Evolutionary conservation across 2,797 vertebrate genomes (phyloP).

Genomic region (Lagorchestes hirsutus): DNA sequence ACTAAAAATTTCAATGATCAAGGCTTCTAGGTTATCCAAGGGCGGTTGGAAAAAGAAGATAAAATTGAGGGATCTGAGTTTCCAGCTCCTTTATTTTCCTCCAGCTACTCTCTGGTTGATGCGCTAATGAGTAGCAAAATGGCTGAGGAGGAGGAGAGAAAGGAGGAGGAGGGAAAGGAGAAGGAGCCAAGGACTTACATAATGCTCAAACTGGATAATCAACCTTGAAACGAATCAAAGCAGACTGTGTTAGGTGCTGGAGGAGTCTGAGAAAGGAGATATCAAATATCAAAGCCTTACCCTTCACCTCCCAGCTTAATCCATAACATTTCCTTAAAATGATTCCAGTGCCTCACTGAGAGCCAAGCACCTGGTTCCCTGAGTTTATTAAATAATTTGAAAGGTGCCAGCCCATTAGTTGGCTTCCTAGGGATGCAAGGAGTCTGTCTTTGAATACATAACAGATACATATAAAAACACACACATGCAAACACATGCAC

Average conservation of each 20-base stretch:
- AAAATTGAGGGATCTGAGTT: background rate
- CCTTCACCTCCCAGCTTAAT: background rate
- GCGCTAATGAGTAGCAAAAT: background rate
- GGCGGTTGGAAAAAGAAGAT: background rate
- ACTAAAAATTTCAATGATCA: background rate
- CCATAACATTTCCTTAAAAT: background rate
- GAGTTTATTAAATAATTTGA: background rate
- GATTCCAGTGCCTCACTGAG: background rate
- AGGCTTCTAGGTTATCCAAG: background rate
- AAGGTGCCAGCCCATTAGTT: background rate
- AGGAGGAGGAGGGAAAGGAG: background rate
- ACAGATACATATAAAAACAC: background rate
- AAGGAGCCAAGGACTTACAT: background rate
- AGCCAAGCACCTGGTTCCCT: background rate
- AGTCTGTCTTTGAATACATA: background rate
- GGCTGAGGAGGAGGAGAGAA: background rate
- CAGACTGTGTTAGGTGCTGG: background rate
- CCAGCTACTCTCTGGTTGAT: background rate
- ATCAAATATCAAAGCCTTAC: background rate
- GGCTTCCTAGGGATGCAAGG: background rate
- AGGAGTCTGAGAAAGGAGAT: background rate
- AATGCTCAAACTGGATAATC: background rate
- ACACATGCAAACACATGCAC: accelerated
- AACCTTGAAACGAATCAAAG: constrained; percentile 1
- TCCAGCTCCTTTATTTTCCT: background rate